Evolutionary conservation across 2,888 invertebrate genomes (phyloP), one percentile per base, ranked within the genome.

Genomic region (Pogonocherus hispidulus): DNA sequence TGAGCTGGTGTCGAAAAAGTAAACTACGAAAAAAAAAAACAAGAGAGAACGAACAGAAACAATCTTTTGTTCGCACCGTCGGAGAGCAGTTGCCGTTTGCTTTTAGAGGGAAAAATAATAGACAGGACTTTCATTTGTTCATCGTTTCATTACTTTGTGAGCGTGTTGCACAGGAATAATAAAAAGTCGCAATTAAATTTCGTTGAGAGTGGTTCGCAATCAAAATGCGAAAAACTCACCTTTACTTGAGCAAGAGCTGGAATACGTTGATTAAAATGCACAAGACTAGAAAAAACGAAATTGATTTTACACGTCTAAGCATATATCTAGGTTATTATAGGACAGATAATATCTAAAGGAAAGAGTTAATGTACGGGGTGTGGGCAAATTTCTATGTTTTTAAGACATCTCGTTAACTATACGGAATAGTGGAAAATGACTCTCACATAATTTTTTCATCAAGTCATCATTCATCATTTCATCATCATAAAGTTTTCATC

Each of bases 51-150:
- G 18, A 47, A 49, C 32, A 47, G 32, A 49, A 59, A 47, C 32
- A 59, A 19, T 32, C 47, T 49, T 47, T 59, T 59, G 59, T 59
- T 59, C 59, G n/a, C 59, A 8, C 32, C 35, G 14, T 11, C 35
- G 46, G 16, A 16, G 57, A 23, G 11, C 57, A 23, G 57, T 23
- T 44, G 18, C 23, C 59, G 59, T 20, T 20, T 19, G 59, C 47
- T 59, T 59, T 59, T 18, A 27, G 18, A 59, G 20, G 47, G 32
- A 47, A 47, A 59, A 59, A 59, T 57, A 57, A 57, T 59, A 59
- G 59, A 59, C 49, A 59, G 47, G 19, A 49, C 47, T 59, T 59
- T 59, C 47, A 44, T 59, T 59, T 59, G 59, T 59, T 59, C 32
- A 32, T 3, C 32, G 32, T 32, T 32, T 32, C 32, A 11, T 32